Evolutionary conservation across 2,113 vertebrate species (phyloP).

Genomic region (Noturus placidus): DNA sequence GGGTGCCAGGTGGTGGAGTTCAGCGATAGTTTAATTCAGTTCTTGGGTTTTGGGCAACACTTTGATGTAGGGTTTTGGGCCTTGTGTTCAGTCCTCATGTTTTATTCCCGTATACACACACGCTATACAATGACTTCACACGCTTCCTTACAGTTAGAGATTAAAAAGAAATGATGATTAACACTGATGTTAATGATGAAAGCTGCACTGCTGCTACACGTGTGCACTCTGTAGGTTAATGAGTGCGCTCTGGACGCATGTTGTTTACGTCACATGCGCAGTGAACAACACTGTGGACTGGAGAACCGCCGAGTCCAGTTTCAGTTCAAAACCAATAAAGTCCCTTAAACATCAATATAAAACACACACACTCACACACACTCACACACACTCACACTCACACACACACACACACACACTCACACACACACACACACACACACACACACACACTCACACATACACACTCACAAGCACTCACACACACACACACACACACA

Average conservation of each 20-base stretch:
- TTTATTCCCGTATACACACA: not conserved
- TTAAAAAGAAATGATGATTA: not conserved
- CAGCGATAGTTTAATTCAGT: no score
- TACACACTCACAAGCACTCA: not conserved
- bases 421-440: not conserved
- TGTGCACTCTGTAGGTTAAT: not conserved
- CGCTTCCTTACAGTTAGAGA: not conserved
- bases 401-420: not conserved
- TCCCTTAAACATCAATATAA: not conserved
- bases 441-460: not conserved
- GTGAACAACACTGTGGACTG: not conserved
- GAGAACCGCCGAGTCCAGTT: not conserved
- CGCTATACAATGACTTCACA: not conserved
- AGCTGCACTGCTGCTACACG: not conserved
- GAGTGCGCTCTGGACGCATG: not conserved
- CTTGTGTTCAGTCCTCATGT: not conserved
- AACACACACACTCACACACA: not conserved
- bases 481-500: not conserved
- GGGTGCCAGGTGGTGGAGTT: not conserved
- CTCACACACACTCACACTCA: not conserved
- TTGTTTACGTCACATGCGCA: not conserved
- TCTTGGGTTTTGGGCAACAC: not conserved
- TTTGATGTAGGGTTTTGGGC: not conserved
- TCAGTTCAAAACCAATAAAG: not conserved
- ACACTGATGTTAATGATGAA: not conserved